Evolutionary conservation across 2,888 invertebrate species (phyloP).

Genomic region (Melanostoma mellinum): DNA sequence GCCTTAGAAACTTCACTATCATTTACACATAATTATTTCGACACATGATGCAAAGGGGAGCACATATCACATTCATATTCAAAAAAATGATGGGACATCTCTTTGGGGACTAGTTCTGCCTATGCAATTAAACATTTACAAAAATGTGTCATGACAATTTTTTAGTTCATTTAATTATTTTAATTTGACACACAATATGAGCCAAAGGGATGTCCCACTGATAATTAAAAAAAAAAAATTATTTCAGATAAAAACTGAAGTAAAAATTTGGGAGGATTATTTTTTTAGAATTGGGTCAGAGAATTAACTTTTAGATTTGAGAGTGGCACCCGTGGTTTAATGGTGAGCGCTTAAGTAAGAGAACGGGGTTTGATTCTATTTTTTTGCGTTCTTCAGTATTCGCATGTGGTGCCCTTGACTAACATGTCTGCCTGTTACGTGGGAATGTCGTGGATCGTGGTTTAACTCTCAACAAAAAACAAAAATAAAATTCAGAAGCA

Average conservation of each 20-base stretch:
- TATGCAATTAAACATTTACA: constrained; percentile 50
- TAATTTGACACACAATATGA: constrained; percentile 17
- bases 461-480: no score
- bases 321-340: no score
- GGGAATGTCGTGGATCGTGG: no score
- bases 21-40: constrained; percentile 26
- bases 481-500: no score
- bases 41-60: neutral
- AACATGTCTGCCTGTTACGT: no score
- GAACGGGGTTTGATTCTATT: no score
- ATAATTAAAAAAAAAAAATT: neutral
- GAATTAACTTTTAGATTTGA: no score
- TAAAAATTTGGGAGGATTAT: no score
- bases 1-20: neutral
- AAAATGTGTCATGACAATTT: constrained; percentile 51
- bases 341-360: no score
- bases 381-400: no score
- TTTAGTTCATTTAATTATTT: constrained; percentile 25
- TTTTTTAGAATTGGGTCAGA: no score
- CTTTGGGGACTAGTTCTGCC: constrained; percentile 8
- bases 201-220: neutral
- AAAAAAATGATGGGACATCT: neutral
- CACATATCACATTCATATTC: neutral
- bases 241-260: neutral
- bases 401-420: no score